A percentile compares a stretch with the other conserved stretches of the same genome.
Conservation (phyloP, 2,888 invertebrate species). For the Dichetophora obliterata region DNA sequence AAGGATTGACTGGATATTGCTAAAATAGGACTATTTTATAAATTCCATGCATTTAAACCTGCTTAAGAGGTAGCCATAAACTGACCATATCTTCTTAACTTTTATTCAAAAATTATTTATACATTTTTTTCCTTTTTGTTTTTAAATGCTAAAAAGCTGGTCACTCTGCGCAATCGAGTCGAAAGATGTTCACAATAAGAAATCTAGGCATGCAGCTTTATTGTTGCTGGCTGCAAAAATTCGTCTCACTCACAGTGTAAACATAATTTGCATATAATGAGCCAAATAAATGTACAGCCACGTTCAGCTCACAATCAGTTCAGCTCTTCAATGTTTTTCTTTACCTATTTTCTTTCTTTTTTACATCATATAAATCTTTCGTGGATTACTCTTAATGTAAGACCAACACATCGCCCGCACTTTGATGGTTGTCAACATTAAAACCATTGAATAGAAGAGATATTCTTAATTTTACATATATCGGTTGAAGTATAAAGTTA, state of each 20-base stretch:
- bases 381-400: not conserved
- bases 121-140: not conserved
- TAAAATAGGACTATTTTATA: no score
- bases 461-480: not conserved
- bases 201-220: not conserved
- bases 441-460: not conserved
- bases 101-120: no score
- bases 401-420: slow-evolving; percentile 1
- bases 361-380: not conserved
- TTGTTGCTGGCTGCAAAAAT: slow-evolving; percentile 11
- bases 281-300: slow-evolving; percentile 67
- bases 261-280: slow-evolving; percentile 69
- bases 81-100: no score
- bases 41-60: no score
- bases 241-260: slow-evolving; percentile 51
- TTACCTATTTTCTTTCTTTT: not conserved
- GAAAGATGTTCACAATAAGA: not conserved
- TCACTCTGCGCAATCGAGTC: not conserved
- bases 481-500: not conserved
- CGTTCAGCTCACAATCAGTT: slow-evolving; percentile 54
- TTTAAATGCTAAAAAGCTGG: not conserved
- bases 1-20: no score
- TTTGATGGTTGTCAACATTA: not conserved
- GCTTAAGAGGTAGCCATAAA: no score
- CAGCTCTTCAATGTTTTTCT: not conserved